Conservation (phyloP, 2,888 invertebrate genomes). For the Trachelus iudaicus region DNA sequence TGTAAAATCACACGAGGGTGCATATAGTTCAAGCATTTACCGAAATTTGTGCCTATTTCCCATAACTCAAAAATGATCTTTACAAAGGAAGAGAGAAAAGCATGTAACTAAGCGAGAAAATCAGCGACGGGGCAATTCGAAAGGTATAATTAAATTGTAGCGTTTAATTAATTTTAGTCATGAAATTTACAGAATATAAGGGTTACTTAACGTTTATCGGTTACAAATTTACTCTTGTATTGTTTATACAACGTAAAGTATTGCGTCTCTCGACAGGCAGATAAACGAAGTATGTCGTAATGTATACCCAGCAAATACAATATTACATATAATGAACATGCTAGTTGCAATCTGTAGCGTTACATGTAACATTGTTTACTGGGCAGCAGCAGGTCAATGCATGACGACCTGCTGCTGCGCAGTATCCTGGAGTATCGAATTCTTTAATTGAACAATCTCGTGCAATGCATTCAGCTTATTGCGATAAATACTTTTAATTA, state of each 20-base stretch:
- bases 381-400: background rate
- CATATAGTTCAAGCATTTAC: constrained; percentile 15
- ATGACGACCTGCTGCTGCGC: background rate
- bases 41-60: constrained; percentile 21
- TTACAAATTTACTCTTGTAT: background rate
- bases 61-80: constrained; percentile 6
- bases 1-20: background rate
- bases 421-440: background rate
- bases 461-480: background rate
- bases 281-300: background rate
- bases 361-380: too few species aligned
- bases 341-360: too few species aligned
- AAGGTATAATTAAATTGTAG: constrained; percentile 6
- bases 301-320: background rate
- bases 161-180: constrained; percentile 11
- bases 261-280: background rate
- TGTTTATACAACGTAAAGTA: background rate
- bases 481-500: background rate
- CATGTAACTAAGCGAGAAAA: background rate
- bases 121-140: constrained; percentile 6
- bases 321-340: too few species aligned
- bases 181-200: constrained; percentile 9
- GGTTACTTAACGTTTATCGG: constrained; percentile 10
- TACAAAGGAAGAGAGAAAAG: background rate
- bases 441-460: background rate